Conservation (phyloP, 2,113 vertebrate genomes). For the Grallaria varia region DNA sequence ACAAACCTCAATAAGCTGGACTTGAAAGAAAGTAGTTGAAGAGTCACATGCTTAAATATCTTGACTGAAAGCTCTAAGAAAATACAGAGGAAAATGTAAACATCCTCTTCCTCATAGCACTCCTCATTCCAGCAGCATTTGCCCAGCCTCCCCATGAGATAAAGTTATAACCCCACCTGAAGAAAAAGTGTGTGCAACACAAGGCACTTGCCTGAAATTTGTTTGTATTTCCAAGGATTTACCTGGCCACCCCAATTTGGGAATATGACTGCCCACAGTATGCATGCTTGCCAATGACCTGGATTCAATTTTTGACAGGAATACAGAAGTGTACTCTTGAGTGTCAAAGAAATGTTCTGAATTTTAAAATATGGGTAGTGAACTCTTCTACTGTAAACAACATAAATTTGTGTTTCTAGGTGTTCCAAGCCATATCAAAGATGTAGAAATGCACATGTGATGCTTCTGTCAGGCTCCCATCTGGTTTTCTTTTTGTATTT, state of each 20-base stretch:
- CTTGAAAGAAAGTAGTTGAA: conserved; percentile 6
- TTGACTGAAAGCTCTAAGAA: neutral
- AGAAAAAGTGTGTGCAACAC: neutral
- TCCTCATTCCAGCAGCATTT: neutral
- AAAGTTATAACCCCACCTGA: neutral
- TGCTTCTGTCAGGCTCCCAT: neutral
- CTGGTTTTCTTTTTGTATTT: neutral
- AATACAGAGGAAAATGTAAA: neutral
- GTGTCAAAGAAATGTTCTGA: neutral
- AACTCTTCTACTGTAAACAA: neutral
- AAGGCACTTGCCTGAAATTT: neutral
- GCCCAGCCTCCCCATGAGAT: neutral
- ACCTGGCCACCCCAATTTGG: neutral
- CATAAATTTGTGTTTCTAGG: neutral
- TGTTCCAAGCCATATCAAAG: neutral
- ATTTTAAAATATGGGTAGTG: neutral
- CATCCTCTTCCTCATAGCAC: conserved; percentile 17
- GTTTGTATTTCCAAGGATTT: neutral
- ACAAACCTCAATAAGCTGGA: conserved; percentile 12
- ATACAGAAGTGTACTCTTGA: neutral
- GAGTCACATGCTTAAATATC: neutral
- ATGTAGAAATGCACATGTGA: neutral
- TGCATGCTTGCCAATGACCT: neutral
- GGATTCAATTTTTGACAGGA: neutral
- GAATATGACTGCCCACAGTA: neutral